Evolutionary conservation across 2,888 invertebrate species (phyloP).

Genomic region (Lasioglossum lativentre): DNA sequence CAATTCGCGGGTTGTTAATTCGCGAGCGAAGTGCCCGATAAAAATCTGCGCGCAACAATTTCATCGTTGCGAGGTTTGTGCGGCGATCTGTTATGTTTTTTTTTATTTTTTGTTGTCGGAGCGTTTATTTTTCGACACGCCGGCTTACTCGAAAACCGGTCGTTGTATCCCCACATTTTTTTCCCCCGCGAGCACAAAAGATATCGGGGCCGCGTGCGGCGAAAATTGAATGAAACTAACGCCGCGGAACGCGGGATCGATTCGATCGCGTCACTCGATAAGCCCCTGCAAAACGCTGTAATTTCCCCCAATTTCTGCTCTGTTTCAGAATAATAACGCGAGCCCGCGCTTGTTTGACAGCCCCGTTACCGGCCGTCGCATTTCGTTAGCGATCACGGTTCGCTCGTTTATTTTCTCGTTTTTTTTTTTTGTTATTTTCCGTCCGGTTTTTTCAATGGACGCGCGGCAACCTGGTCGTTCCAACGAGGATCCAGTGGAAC

Average conservation of each 20-base stretch:
- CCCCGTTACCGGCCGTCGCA: neutral
- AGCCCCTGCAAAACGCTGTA: neutral
- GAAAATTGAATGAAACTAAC: constrained; percentile 36
- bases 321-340: constrained; percentile 29
- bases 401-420: neutral
- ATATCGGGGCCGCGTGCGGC: neutral
- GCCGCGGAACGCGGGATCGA: neutral
- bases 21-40: neutral
- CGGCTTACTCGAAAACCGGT: neutral
- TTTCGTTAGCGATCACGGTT: neutral
- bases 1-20: neutral
- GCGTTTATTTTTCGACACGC: neutral
- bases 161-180: neutral
- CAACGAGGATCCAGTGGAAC: neutral
- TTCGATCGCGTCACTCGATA: neutral
- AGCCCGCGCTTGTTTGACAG: neutral
- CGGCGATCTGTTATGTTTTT: neutral
- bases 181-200: neutral
- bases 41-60: neutral
- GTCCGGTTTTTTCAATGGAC: neutral
- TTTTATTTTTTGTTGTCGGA: neutral
- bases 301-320: constrained; percentile 9
- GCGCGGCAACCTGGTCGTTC: neutral
- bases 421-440: neutral
- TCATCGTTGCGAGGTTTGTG: neutral